Base-by-base conservation (phyloP, 2,113 vertebrate genomes). In the Syngnathus scovelli region DNA sequence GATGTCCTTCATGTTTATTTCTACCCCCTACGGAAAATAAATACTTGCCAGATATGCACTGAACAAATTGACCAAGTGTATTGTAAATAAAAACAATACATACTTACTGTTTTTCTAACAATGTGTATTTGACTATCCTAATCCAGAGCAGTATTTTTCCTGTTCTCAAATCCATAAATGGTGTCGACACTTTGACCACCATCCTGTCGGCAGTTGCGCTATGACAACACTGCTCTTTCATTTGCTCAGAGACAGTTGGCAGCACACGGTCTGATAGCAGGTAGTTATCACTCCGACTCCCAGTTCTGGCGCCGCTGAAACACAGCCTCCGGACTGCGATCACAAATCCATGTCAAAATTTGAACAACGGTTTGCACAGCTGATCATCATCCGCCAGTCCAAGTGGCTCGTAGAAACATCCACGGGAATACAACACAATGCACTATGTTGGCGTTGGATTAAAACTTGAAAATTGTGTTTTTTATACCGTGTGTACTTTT, bases 271-370 rank as follows among this genome's bases (percentile, higher is more conserved):
- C 69, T 71, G 63, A n/a, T 56, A 41, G 63, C n/a, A 60, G 68
- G 72, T 58, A 48, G 71, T 76, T 77, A 73, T 75, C 73, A 76
- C 59, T 76, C 46, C 56, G 70, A 61, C 69, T 77, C 78, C 12
- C 44, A 56, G 46, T 73, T 66, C 69, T 44, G 67, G 55, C 39
- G 48, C 70, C 58, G 71, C 61, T 60, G 75, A 72, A 75, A 76
- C 65, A 56, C 13, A 43, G 58, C 71, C 68, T 70, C 66, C 51
- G 70, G 74, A 75, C 67, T 63, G 54, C 64, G 58, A 71, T 71
- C 69, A 61, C 72, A 77, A 78, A 75, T 76, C 79, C 71, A 67
- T 73, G 69, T 80, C 75, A 78, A 70, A 78, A 61, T 61, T 39
- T 74, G 73, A 79, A 72, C 56, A 64, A 19, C 60, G 44, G 56